Base-by-base conservation (phyloP, 30 jellyfish, hydroid and myxozoan genomes). In the Morbakka virulenta region DNA sequence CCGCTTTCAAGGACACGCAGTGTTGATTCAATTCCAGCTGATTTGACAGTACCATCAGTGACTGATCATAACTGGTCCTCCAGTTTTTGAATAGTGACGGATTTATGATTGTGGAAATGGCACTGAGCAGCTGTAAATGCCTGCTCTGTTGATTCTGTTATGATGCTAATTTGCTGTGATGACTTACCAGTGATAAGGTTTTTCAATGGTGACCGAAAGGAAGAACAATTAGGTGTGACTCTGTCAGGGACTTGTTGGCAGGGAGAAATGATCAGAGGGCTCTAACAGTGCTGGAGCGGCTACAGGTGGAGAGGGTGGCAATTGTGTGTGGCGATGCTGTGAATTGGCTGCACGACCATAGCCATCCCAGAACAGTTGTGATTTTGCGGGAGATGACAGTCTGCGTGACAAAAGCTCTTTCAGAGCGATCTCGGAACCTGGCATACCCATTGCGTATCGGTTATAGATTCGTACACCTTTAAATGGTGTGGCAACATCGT, bases 401-500 rank as follows among this genome's bases (percentile, higher is more conserved):
- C 75, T 78, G 64, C 62, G 20, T 17, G 65, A 84, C 77, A 32
- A 63, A 2, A n/a, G n/a, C n/a, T n/a, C n/a, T n/a, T n/a, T n/a
- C n/a, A n/a, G n/a, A n/a, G n/a, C n/a, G n/a, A n/a, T 17, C 20
- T 12, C 64, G 68, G 3, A 83, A 67, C 33, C 77, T 76, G 17
- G 26, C 24, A 14, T 82, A 4, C 64, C 28, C 29, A 73, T 82
- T 22, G 74, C 41, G 31, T 51, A 30, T 30, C 95, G 52, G 12
- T 53, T 74, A 64, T 83, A 83, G 12, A 83, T 89, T 1, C 75
- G 76, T 6, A 83, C 75, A 35, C 95, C 90, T 23, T 61, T 23
- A 83, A 83, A 83, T 17, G 95, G 95, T 4, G 95, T 83, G 21
- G 57, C 89, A 41, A 83, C 90, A 23, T 89, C 90, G 83, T 84